Conservation (phyloP, 2,113 vertebrate species). For the Stigmatopora nigra region DNA sequence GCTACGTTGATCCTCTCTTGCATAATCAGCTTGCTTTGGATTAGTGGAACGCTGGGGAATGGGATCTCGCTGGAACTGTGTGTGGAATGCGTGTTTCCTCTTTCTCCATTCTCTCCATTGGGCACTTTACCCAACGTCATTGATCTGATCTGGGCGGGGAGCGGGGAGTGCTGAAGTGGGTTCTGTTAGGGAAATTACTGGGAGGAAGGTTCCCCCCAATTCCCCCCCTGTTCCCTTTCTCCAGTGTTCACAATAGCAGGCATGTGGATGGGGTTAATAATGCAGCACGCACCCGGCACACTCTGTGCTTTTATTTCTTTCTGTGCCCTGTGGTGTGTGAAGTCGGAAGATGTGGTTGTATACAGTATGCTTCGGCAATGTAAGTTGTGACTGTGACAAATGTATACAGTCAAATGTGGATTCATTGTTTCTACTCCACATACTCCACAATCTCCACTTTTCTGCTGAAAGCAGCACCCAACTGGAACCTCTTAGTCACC, state of each 20-base stretch:
- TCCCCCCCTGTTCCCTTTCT: slow-evolving; percentile 1
- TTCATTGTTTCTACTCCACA: not conserved
- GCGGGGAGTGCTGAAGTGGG: slow-evolving; percentile 13
- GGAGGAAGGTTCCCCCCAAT: not conserved
- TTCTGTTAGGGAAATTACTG: slow-evolving; percentile 8
- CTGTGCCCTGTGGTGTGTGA: slow-evolving; percentile 10
- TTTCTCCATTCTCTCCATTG: slow-evolving; percentile 1
- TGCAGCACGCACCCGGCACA: slow-evolving; percentile 32
- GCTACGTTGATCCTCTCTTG: slow-evolving; percentile 62
- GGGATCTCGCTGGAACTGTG: slow-evolving; percentile 16
- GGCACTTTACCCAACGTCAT: slow-evolving; percentile 29
- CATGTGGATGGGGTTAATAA: slow-evolving; percentile 34
- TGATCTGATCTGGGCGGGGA: slow-evolving; percentile 39
- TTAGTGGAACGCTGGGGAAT: slow-evolving; percentile 49
- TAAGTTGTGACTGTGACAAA: not conserved
- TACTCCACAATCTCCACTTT: not conserved
- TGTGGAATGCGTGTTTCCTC: slow-evolving; percentile 5
- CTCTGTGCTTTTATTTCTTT: slow-evolving; percentile 9
- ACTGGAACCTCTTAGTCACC: too few species aligned
- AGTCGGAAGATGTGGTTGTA: slow-evolving; percentile 21
- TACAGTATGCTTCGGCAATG: not conserved
- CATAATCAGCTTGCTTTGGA: slow-evolving; percentile 67
- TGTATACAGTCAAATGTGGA: not conserved
- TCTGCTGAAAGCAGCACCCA: too few species aligned
- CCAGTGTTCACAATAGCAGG: slow-evolving; percentile 13